Evolutionary conservation across 2,888 invertebrate species (phyloP).

Genomic region (Eretmocerus hayati): DNA sequence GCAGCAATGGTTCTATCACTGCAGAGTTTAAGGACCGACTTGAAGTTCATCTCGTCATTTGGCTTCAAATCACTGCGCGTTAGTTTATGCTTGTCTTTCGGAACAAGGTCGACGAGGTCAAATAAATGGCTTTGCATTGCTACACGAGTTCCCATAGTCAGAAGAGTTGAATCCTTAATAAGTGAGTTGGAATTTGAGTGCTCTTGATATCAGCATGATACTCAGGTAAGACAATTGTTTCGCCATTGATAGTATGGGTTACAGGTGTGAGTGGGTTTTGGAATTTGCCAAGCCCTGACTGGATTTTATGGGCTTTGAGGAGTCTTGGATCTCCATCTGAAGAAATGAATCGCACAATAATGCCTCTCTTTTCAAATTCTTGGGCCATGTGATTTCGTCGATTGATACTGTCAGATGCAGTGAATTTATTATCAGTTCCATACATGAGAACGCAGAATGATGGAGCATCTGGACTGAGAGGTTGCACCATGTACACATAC

Average conservation of each 20-base stretch:
- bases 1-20: background rate
- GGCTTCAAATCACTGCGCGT: background rate
- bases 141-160: background rate
- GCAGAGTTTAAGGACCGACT: background rate
- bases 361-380: constrained; percentile 17
- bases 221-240: too few relatives aligned
- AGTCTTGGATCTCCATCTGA: background rate
- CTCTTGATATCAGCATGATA: too few relatives aligned
- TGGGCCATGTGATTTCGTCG: constrained; percentile 25
- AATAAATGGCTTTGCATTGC: constrained; percentile 1
- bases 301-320: background rate
- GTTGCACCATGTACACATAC: constrained; percentile 27
- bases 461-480: constrained; percentile 21
- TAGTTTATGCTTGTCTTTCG: background rate
- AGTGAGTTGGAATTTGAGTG: too few relatives aligned
- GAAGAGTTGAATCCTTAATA: background rate
- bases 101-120: background rate
- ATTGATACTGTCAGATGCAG: constrained; percentile 21
- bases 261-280: too few relatives aligned
- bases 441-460: constrained; percentile 27
- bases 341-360: background rate
- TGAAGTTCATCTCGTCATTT: constrained; percentile 5
- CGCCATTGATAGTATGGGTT: too few relatives aligned
- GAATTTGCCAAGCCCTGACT: background rate
- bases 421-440: constrained; percentile 30